Base-by-base conservation (phyloP, 2,888 invertebrate genomes). In the Cotesia congregata region DNA sequence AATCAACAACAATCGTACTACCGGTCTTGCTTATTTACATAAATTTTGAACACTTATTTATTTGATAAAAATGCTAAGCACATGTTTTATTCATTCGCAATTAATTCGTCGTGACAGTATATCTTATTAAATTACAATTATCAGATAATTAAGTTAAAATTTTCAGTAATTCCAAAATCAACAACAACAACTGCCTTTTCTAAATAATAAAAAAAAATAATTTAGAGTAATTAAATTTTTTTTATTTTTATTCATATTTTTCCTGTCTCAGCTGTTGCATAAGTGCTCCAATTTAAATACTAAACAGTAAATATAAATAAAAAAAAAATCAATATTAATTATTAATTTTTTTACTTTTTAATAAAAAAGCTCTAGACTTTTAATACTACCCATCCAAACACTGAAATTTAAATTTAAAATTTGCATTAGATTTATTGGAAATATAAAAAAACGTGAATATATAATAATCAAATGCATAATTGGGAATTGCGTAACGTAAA, bases 381-480 rank as follows among this genome's bases (percentile, higher is more conserved):
- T 30, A 30, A 30, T 30, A 30, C 2, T 30, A 30, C 30, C 0
- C 30, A 30, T 30, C 3, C 30, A 30, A 30, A 30, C 30, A 30
- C 30, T 30, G 30, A 30, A 30, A 30, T 30, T 30, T 30, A 30
- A 30, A 30, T 30, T 30, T 3, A 30, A 30, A 30, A 30, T 30
- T 30, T 30, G 30, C 30, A 30, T 30, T 30, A 30, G 30, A 30
- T 2, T 30, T 30, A 30, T 30, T 64, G 17, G 7, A 74, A 70
- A 72, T 64, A 77, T 65, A 73, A 77, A 74, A 78, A 74, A 72
- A 67, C 78, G 75, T 71, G 60, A 72, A 61, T 75, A 30, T 39
- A 15, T 17, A 17, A 12, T 74, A 73, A 75, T 76, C 74, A 76
- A 77, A 77, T 76, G 62, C 73, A 76, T 77, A 79, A 79, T 80